Evolutionary conservation across 30 jellyfish, hydroid and myxozoan species (phyloP).

Genomic region (Cassiopea andromeda): DNA sequence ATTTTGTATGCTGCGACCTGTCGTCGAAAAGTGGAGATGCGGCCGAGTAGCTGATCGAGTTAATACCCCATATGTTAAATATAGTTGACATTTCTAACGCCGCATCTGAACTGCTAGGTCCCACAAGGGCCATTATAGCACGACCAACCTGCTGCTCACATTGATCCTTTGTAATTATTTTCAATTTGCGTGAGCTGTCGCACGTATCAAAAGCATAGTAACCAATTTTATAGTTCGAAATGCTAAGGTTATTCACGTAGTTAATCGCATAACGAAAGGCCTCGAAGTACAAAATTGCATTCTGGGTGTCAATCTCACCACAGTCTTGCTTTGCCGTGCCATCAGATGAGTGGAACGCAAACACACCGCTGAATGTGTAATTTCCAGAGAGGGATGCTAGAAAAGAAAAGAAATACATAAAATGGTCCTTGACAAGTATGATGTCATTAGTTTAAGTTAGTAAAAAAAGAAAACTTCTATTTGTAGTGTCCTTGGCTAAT

Average conservation of each 20-base stretch:
- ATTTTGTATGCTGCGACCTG: constrained; percentile 22
- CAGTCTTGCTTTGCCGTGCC: constrained; percentile 41
- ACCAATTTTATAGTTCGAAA: constrained; percentile 38
- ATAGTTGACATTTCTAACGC: constrained; percentile 31
- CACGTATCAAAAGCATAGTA: constrained; percentile 49
- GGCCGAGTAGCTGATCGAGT: constrained; percentile 63
- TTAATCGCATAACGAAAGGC: constrained; percentile 77
- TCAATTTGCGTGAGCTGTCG: constrained; percentile 44
- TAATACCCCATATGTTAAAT: constrained; percentile 24
- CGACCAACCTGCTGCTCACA: constrained; percentile 11
- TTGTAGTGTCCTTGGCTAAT: too few species aligned
- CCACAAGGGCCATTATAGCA: constrained; percentile 45
- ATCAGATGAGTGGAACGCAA: constrained; percentile 56
- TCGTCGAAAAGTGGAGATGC: constrained; percentile 56
- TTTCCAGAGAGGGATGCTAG: constrained; percentile 17
- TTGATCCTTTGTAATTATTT: neutral
- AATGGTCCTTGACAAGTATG: too few species aligned
- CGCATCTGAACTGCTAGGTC: constrained; percentile 70
- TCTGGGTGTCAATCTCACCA: constrained; percentile 64
- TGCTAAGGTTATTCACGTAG: constrained; percentile 1
- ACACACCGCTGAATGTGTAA: constrained; percentile 40
- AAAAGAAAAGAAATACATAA: neutral
- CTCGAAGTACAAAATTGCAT: constrained; percentile 55
- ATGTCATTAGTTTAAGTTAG: too few species aligned
- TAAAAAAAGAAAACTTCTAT: too few species aligned